A percentile compares a stretch with the other conserved stretches of the same genome.
Evolutionary conservation across 2,888 invertebrate genomes (phyloP).

Genomic region (Acanthosepion esculentum): DNA sequence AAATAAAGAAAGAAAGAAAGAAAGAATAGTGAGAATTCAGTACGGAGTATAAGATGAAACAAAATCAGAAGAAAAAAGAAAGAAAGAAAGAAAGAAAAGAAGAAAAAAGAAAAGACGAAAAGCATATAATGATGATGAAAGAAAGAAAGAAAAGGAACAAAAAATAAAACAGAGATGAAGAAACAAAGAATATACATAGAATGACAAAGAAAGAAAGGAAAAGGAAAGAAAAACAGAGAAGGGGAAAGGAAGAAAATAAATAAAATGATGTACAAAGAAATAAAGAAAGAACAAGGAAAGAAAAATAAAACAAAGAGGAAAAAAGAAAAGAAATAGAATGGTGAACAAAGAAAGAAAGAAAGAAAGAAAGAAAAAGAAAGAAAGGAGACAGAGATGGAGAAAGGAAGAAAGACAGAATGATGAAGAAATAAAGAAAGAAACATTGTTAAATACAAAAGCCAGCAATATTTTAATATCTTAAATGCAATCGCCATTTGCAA

Average conservation of each 20-base stretch:
- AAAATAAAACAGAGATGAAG: background rate
- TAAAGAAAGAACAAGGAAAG: too few relatives aligned
- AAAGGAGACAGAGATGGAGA: background rate
- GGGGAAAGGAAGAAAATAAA: too few relatives aligned
- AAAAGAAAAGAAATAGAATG: too few relatives aligned
- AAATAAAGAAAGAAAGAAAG: background rate
- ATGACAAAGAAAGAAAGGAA: background rate
- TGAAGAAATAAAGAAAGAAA: background rate
- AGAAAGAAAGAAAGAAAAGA: background rate
- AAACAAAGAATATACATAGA: background rate
- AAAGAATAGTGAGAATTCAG: background rate
- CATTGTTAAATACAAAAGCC: background rate
- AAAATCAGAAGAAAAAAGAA: too few relatives aligned
- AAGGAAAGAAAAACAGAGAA: too few relatives aligned
- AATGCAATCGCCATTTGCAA: background rate
- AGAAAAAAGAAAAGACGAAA: background rate
- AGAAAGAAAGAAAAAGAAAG: background rate
- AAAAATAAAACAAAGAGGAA: fast-evolving
- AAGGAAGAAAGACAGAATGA: background rate
- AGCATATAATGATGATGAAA: background rate
- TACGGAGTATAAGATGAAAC: too few relatives aligned
- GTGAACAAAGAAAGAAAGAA: too few relatives aligned
- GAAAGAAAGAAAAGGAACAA: background rate
- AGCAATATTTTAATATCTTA: background rate
- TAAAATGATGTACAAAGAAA: too few relatives aligned